phyloP scores from a whole-genome alignment of 2,888 invertebrate species.

The Polydrusus tereticollis region DNA sequence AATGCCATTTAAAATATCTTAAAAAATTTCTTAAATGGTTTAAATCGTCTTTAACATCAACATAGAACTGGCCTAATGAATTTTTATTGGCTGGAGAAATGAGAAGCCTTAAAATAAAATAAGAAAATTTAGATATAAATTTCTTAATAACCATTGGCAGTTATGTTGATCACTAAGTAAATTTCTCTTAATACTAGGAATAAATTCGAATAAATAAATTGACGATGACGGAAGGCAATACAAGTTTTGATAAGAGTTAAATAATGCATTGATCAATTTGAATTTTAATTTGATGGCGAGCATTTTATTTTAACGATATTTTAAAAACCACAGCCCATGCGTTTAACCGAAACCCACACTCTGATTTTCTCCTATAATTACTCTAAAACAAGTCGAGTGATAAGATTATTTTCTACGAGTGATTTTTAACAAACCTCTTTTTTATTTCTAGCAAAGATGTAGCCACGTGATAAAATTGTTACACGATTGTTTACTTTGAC shows the following conservation, averaged over 20 bases:
- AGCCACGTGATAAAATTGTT: background rate
- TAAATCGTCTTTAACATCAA: constrained; percentile 16
- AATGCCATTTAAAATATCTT: constrained; percentile 22
- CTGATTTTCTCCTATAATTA: constrained; percentile 12
- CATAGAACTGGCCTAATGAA: constrained; percentile 29
- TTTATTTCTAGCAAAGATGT: background rate
- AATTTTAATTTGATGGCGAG: constrained; percentile 32
- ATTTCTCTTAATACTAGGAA: constrained; percentile 16
- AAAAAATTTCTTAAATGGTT: constrained; percentile 6
- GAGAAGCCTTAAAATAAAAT: constrained; percentile 15
- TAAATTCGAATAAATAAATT: constrained; percentile 22
- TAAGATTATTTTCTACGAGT: constrained; percentile 33
- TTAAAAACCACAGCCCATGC: constrained; percentile 8
- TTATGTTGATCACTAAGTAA: constrained; percentile 27
- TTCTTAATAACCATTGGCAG: constrained; percentile 25
- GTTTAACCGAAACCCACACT: constrained; percentile 23
- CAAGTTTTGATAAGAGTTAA: constrained; percentile 24
- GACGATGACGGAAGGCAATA: constrained; percentile 26
- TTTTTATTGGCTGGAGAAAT: constrained; percentile 29
- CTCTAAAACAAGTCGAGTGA: constrained; percentile 22
- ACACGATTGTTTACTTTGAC: constrained; percentile 5
- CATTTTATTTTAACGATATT: constrained; percentile 28
- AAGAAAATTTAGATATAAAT: constrained; percentile 34
- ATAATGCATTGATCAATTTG: constrained; percentile 23
- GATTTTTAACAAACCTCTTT: constrained; percentile 4